Percentiles rank a stretch among this genome's conserved stretches.
Evolutionary conservation across 2,113 vertebrate species (phyloP).

Genomic region (Cavia porcellus): DNA sequence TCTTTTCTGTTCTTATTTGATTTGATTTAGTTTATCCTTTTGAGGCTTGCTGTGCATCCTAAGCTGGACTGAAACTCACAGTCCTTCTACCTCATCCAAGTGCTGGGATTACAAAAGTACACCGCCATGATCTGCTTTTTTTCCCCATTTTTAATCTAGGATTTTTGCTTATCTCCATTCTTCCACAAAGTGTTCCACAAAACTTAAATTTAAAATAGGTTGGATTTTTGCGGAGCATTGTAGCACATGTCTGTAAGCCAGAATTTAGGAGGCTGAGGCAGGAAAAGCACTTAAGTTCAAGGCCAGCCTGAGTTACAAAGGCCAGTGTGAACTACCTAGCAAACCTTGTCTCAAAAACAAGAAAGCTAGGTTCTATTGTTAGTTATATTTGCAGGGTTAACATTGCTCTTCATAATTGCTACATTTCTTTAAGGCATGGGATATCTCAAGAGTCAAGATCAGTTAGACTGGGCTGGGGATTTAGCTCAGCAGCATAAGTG

Average conservation of each 20-base stretch:
- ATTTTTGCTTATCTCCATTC: background rate
- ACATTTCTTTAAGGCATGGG: background rate
- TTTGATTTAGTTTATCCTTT: background rate
- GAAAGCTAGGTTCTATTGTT: background rate
- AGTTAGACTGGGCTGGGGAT: too few species aligned
- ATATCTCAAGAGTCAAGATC: background rate
- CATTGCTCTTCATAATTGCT: constrained; percentile 1
- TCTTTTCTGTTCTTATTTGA: background rate
- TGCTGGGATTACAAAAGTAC: background rate
- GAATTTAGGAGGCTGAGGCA: background rate
- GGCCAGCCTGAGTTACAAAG: background rate
- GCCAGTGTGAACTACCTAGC: background rate
- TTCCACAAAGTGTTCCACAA: constrained; percentile 49
- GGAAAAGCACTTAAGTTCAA: background rate
- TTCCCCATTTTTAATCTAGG: background rate
- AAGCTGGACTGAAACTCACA: background rate
- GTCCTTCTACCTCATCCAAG: background rate
- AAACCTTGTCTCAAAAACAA: background rate
- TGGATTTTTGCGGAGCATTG: background rate
- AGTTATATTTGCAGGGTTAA: background rate
- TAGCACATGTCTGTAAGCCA: background rate
- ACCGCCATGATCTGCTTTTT: background rate
- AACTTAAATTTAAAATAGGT: background rate
- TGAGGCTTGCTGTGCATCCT: background rate
- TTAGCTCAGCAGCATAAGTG: too few species aligned